A percentile compares a stretch with the other conserved stretches of the same genome.
Conservation (phyloP, 2,888 invertebrate genomes). For the Tryphoninae sp. region DNA sequence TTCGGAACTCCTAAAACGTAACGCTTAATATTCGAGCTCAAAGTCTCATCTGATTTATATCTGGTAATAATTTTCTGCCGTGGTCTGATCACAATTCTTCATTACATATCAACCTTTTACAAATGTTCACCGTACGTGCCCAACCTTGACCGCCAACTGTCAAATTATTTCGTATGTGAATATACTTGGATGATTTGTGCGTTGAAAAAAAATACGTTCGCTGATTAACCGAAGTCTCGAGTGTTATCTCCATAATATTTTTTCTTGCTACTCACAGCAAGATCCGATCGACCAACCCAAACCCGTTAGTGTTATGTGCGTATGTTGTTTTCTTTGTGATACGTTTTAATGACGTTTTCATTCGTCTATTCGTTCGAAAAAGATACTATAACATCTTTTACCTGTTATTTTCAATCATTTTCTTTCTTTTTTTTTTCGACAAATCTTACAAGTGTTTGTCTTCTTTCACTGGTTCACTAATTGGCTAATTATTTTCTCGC, state of each 20-base stretch:
- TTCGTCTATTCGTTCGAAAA: conserved; percentile 13
- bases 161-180: conserved; percentile 41
- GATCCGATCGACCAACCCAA: conserved; percentile 12
- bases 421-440: not conserved
- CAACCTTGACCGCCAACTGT: conserved; percentile 36
- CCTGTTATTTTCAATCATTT: not conserved
- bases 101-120: not conserved
- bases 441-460: not conserved
- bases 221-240: conserved; percentile 15
- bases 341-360: conserved; percentile 9
- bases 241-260: not conserved
- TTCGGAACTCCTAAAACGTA: conserved; percentile 27
- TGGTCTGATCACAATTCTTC: not conserved
- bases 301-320: conserved; percentile 37
- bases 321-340: conserved; percentile 25
- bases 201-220: conserved; percentile 2
- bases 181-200: conserved; percentile 14
- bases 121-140: conserved; percentile 12
- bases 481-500: not conserved
- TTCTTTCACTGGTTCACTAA: not conserved
- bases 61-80: conserved; percentile 15
- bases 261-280: not conserved
- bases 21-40: conserved; percentile 41
- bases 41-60: conserved; percentile 45
- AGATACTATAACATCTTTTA: not conserved